Evolutionary conservation across 1,140 invertebrate species (phyloP).

Genomic region (Drosophila athabasca): DNA sequence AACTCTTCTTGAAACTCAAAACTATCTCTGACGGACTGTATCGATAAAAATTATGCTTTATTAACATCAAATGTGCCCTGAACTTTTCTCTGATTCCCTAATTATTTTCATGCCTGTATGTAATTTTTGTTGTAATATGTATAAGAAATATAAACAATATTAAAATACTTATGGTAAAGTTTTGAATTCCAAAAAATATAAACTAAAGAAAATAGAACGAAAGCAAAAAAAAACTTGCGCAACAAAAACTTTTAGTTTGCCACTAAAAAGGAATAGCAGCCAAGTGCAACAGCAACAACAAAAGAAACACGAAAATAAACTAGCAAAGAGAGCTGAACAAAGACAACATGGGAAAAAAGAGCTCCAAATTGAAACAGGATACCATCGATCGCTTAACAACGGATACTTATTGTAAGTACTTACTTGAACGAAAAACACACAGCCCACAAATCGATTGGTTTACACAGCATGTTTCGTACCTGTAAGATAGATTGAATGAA

Average conservation of each 20-base stretch:
- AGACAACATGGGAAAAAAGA: constrained; percentile 92
- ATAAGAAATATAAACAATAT: constrained; percentile 64
- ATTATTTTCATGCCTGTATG: constrained; percentile 10
- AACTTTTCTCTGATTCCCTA: constrained; percentile 13
- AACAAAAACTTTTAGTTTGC: constrained; percentile 54
- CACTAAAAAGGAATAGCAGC: constrained; percentile 71
- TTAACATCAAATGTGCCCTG: constrained; percentile 39
- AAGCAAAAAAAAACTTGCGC: constrained; percentile 32
- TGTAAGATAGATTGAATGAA: too few species aligned
- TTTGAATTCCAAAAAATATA: constrained; percentile 29
- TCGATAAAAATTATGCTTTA: not conserved
- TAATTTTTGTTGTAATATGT: constrained; percentile 4
- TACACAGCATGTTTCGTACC: constrained; percentile 11
- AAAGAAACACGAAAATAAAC: constrained; percentile 15
- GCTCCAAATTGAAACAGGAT: constrained; percentile 96
- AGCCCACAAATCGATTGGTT: not conserved
- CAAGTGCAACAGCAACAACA: constrained; percentile 52
- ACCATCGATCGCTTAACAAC: constrained; percentile 94
- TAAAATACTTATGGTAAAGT: constrained; percentile 77
- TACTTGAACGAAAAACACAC: too few species aligned
- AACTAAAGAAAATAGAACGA: constrained; percentile 24
- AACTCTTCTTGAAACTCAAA: too few species aligned
- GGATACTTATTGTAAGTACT: constrained; percentile 95
- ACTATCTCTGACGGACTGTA: too few species aligned
- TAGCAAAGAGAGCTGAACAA: constrained; percentile 19